Evolutionary conservation across 37 sponge, comb jelly and placozoan species (phyloP).

Genomic region (Halichondria panicea): DNA sequence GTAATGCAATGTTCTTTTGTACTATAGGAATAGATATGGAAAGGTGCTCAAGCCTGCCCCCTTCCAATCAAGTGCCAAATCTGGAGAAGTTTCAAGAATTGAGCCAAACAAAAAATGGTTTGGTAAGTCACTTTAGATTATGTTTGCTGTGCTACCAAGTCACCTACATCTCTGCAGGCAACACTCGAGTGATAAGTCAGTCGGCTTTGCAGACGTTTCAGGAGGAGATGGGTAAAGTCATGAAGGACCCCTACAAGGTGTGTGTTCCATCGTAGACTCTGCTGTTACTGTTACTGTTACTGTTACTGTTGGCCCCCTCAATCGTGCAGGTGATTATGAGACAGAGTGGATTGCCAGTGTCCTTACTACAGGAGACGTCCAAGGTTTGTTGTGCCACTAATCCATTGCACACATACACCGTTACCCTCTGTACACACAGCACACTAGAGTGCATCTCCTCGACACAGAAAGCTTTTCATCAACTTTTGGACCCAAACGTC

Average conservation of each 20-base stretch:
- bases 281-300: background rate
- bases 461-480: constrained; percentile 90
- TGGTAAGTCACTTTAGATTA: constrained; percentile 55
- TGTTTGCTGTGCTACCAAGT: background rate
- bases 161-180: constrained; percentile 48
- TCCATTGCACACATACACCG: constrained; percentile 1
- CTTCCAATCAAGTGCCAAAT: constrained; percentile 73
- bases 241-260: constrained; percentile 93
- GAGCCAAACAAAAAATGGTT: constrained; percentile 99
- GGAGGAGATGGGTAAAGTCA: constrained; percentile 90
- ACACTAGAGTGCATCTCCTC: constrained; percentile 82
- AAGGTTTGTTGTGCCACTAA: constrained; percentile 52
- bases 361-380: constrained; percentile 86
- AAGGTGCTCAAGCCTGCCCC: constrained; percentile 86
- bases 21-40: constrained; percentile 82
- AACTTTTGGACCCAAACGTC: constrained; percentile 95
- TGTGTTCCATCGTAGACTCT: background rate
- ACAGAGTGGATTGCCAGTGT: constrained; percentile 88
- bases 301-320: background rate
- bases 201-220: constrained; percentile 95
- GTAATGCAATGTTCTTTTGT: no score
- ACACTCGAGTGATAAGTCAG: constrained; percentile 91
- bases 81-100: constrained; percentile 92
- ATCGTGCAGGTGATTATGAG: constrained; percentile 85
- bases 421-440: constrained; percentile 32